Conservation (phyloP, 2,888 invertebrate species). For the Dasysyrphus albostriatus region DNA sequence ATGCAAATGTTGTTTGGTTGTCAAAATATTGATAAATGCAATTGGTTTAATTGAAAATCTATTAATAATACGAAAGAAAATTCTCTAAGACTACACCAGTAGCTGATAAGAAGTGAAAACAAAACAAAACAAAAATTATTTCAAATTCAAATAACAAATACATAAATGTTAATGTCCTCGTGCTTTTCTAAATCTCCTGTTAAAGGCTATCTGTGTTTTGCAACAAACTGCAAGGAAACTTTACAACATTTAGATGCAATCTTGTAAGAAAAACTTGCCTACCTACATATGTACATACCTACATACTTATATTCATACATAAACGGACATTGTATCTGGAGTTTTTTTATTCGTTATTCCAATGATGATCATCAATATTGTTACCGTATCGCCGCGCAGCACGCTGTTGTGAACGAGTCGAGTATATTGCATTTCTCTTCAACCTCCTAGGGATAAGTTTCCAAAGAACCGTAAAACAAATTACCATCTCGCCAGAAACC, state of each 20-base stretch:
- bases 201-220: slow-evolving; percentile 6
- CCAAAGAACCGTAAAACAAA: slow-evolving; percentile 69
- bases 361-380: slow-evolving; percentile 44
- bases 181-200: slow-evolving; percentile 1
- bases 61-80: not conserved
- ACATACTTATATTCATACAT: not conserved
- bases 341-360: slow-evolving; percentile 16
- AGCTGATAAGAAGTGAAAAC: not conserved
- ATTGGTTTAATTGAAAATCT: not conserved
- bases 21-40: no score
- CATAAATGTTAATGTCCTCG: slow-evolving; percentile 14
- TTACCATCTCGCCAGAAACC: slow-evolving; percentile 49
- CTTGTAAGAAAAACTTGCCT: slow-evolving; percentile 3
- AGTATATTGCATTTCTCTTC: slow-evolving; percentile 27
- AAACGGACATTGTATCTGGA: not conserved
- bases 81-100: not conserved
- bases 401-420: not conserved
- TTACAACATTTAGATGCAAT: slow-evolving; percentile 15
- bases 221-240: slow-evolving; percentile 2
- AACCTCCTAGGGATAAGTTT: slow-evolving; percentile 47
- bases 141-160: slow-evolving; percentile 3
- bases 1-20: not conserved
- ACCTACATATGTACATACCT: not conserved
- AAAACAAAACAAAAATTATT: not conserved
- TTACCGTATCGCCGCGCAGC: not conserved